These are phyloP conservation scores for Drosophila conformis DNA, from an alignment of 2,888 invertebrate species.

Conservation along the genomic window DNA sequence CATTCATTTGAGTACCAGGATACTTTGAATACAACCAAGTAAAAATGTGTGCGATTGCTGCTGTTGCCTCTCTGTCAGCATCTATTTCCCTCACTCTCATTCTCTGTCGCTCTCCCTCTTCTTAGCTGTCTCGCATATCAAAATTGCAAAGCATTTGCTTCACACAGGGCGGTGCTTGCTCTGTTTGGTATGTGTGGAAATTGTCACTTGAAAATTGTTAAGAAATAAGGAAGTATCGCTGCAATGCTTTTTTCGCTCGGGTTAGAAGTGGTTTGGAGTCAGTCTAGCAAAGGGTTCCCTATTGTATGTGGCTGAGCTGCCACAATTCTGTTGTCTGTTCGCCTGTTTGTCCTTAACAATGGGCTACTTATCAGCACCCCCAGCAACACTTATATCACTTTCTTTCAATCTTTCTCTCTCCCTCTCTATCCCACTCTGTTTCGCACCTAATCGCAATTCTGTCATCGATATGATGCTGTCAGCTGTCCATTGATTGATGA, in stretches of 20 bases:
- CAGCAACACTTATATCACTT: conserved; percentile 5
- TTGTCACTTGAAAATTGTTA: conserved; percentile 75
- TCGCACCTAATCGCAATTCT: conserved; percentile 17
- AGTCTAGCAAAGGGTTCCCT: conserved; percentile 1
- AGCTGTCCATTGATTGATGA: conserved; percentile 47
- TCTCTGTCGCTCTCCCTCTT: not conserved
- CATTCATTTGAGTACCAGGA: conserved; percentile 69
- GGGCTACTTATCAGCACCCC: conserved; percentile 27
- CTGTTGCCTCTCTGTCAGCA: conserved; percentile 1
- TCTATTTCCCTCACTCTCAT: not conserved
- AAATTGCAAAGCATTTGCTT: conserved; percentile 56
- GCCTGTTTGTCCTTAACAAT: conserved; percentile 26
- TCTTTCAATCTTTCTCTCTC: not conserved
- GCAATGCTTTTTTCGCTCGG: conserved; percentile 9
- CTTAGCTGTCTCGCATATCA: conserved; percentile 47
- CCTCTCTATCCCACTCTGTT: not conserved
- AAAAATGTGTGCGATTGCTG: conserved; percentile 47
- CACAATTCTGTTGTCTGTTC: conserved; percentile 16
- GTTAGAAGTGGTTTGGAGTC: not conserved
- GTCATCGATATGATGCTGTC: conserved; percentile 26
- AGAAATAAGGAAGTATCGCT: conserved; percentile 51
- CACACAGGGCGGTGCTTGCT: conserved; percentile 20
- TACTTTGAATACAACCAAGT: conserved; percentile 64
- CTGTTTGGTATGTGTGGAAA: conserved; percentile 63
- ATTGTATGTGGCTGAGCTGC: conserved; percentile 22